Evolutionary conservation across 2,888 invertebrate genomes (phyloP), one percentile per base, ranked within the genome.

Genomic region (Coleophora flavipennella): DNA sequence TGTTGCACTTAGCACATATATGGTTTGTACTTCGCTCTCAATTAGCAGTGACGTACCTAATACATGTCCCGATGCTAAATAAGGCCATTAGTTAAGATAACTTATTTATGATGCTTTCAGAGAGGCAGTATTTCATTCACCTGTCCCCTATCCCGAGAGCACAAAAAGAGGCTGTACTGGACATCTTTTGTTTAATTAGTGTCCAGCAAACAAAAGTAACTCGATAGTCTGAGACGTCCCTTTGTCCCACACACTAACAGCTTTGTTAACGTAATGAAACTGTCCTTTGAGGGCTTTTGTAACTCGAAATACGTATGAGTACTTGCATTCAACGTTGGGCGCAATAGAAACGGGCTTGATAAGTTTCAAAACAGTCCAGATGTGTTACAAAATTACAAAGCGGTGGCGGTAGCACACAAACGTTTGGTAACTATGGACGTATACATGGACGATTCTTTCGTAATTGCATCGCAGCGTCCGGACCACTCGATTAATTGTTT

Each of bases 291-390:
- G 62, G 61, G 59, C 66, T 69, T 72, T 75, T 65, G 65, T 66
- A 69, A 70, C 62, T 62, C 47, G 50, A 55, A 65, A 63, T 62
- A 13, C 25, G n/a, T n/a, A n/a, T n/a, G 62, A 62, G 58, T 57
- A 67, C 68, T 68, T 13, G 8, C 12, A 12, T 29, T 39, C 42
- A 42, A 32, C 14, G 29, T 67, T 70, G 63, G 69, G 62, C 62
- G 62, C 65, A 69, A 73, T 72, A 77, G 64, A 79, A 81, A 78
- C 76, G 74, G 78, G 77, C 20, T 81, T 80, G 80, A 83, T 80
- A 77, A 67, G 73, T 84, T 83, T 80, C 80, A 80, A 83, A 84
- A 80, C 81, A 78, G 77, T 83, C 79, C 81, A 83, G 80, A 83
- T 81, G 79, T 78, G 76, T 81, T 81, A 80, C 81, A 74, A 63